These are phyloP conservation scores for Sebastes kiyomatsui DNA, from an alignment of 2,797 vertebrate genomes.

Conservation along the genomic window DNA sequence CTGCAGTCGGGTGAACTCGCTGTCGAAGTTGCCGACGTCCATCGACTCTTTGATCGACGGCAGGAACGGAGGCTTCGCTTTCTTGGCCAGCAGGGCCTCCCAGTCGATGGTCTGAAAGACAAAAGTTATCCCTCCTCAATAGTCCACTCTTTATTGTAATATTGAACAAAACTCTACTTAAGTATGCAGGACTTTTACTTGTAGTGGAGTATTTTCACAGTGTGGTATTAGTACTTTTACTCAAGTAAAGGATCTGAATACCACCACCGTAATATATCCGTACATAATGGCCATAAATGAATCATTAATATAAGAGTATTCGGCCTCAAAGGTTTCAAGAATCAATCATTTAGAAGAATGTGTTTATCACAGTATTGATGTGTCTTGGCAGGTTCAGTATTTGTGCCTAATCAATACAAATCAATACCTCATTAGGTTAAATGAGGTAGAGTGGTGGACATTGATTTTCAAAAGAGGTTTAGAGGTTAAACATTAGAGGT, in stretches of 20 bases:
- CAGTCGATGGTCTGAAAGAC: constrained; percentile 84
- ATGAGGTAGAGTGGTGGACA: neutral
- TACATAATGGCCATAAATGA: neutral
- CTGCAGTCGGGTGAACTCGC: constrained; percentile 89
- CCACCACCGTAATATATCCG: neutral
- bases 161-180: neutral
- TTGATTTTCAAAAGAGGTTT: neutral
- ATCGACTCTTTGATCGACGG: constrained; percentile 81
- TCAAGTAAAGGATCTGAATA: too few species aligned
- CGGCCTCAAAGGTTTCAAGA: neutral
- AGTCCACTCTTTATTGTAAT: neutral
- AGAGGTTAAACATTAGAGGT: neutral
- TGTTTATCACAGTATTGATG: neutral
- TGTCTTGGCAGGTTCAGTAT: neutral
- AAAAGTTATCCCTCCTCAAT: neutral
- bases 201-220: neutral
- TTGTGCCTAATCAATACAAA: neutral
- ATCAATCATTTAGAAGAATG: neutral
- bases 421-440: neutral
- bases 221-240: neutral
- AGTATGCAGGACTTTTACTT: neutral
- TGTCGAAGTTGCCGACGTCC: constrained; percentile 91
- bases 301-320: neutral
- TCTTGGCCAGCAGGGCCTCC: constrained; percentile 86
- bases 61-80: constrained; percentile 86